Percentiles rank a stretch among this genome's conserved stretches.
These are phyloP conservation scores for Drosophila tristis DNA, from an alignment of 1,140 invertebrate species.

Conservation along the genomic window DNA sequence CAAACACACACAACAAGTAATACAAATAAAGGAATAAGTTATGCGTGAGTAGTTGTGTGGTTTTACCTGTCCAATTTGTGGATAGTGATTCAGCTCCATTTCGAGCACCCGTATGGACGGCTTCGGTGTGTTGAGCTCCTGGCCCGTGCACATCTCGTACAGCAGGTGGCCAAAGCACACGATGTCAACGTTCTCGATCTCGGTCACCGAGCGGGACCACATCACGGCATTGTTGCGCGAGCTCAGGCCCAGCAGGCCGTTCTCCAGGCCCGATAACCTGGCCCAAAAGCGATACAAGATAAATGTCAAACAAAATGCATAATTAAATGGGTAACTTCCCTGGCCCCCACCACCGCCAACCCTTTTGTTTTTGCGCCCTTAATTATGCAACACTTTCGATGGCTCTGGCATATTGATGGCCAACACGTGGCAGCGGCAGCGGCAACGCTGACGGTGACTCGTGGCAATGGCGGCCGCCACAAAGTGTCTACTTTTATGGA, in stretches of 20 bases:
- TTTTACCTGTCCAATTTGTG: constrained; percentile 86
- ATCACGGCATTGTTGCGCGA: constrained; percentile 87
- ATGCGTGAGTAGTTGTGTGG: too few relatives aligned
- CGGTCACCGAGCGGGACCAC: constrained; percentile 85
- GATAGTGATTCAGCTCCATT: constrained; percentile 89
- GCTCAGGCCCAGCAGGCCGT: constrained; percentile 91
- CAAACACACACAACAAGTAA: too few relatives aligned
- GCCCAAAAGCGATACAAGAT: constrained; percentile 18
- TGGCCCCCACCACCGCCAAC: background rate
- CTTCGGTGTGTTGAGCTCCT: constrained; percentile 90
- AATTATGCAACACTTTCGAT: constrained; percentile 45
- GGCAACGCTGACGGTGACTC: constrained; percentile 26
- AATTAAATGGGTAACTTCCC: constrained; percentile 29
- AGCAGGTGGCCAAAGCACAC: constrained; percentile 93
- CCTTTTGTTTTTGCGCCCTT: constrained; percentile 19
- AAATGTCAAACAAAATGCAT: constrained; percentile 49
- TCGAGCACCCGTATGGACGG: constrained; percentile 89
- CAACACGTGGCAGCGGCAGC: constrained; percentile 19
- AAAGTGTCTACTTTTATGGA: constrained; percentile 63
- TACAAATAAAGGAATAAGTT: too few relatives aligned
- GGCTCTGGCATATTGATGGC: constrained; percentile 23
- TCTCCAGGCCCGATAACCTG: constrained; percentile 92
- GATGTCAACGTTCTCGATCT: constrained; percentile 88
- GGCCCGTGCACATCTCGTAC: constrained; percentile 95
- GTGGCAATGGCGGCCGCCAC: constrained; percentile 38